These are phyloP conservation scores for Carposina sasakii DNA, from an alignment of 1,140 invertebrate species.

Conservation along the genomic window DNA sequence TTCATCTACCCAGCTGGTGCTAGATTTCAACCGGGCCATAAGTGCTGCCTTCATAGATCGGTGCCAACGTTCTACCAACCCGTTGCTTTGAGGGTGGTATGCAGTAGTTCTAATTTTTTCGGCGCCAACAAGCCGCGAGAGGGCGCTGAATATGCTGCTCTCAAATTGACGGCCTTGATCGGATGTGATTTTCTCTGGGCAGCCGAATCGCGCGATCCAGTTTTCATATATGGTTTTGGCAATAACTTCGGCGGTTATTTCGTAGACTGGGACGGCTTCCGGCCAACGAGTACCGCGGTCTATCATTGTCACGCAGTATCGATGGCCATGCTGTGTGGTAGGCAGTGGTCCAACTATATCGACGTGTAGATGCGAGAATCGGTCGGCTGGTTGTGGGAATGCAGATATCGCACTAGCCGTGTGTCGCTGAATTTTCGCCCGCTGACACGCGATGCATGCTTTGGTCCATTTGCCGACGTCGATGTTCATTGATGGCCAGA, in stretches of 20 bases:
- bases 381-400: conserved; percentile 27
- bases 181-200: too few relatives aligned
- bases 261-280: too few relatives aligned
- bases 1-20: background rate
- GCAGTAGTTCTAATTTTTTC: too few relatives aligned
- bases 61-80: conserved; percentile 46
- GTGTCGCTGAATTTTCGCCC: conserved; percentile 11
- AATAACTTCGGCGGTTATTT: too few relatives aligned
- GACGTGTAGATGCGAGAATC: conserved; percentile 62
- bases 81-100: conserved; percentile 51
- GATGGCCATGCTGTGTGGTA: too few relatives aligned
- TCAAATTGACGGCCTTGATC: too few relatives aligned
- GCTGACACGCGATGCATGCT: conserved; percentile 33
- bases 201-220: too few relatives aligned
- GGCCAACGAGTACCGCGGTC: too few relatives aligned
- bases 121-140: too few relatives aligned
- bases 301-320: too few relatives aligned
- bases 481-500: conserved; percentile 31
- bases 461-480: conserved; percentile 38
- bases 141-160: too few relatives aligned
- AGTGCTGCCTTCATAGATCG: conserved; percentile 44
- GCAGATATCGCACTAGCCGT: background rate
- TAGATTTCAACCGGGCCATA: background rate
- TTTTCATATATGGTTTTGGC: too few relatives aligned
- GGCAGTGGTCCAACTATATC: conserved; percentile 68